Conservation (phyloP, 1,140 invertebrate species). For the Diprion similis region DNA sequence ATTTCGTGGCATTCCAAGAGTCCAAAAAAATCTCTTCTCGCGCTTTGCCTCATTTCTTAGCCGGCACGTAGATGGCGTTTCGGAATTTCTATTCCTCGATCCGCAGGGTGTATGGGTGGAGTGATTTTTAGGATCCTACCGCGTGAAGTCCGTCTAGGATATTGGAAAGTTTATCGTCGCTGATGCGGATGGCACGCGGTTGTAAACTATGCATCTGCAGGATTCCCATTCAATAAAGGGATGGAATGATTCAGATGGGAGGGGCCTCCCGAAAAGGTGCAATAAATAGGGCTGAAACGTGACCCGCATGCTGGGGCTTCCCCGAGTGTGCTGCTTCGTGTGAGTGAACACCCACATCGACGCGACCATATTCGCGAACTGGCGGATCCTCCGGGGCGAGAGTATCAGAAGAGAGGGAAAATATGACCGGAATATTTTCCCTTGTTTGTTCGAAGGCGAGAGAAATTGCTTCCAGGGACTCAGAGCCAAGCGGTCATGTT, state of each 20-base stretch:
- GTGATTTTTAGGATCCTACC: neutral
- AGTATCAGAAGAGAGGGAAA: neutral
- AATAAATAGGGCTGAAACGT: slow-evolving; percentile 45
- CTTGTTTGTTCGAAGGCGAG: slow-evolving; percentile 7
- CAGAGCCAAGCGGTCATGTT: neutral
- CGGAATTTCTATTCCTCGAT: too few relatives aligned
- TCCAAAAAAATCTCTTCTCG: too few relatives aligned
- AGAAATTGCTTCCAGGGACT: neutral
- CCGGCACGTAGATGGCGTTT: neutral
- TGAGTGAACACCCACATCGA: too few relatives aligned
- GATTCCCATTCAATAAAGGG: slow-evolving; percentile 51
- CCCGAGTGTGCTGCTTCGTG: neutral
- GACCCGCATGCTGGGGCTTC: slow-evolving; percentile 30
- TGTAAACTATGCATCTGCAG: slow-evolving; percentile 44
- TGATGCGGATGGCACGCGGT: slow-evolving; percentile 28
- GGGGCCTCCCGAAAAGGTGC: slow-evolving; percentile 42
- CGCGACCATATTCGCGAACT: too few relatives aligned
- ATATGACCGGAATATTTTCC: neutral
- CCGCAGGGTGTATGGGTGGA: too few relatives aligned
- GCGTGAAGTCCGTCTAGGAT: slow-evolving; percentile 28
- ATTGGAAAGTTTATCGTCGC: slow-evolving; percentile 43
- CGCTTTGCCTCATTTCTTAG: too few relatives aligned
- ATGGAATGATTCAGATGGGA: slow-evolving; percentile 52
- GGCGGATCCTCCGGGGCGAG: neutral
- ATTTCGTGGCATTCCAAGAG: too few relatives aligned